Conservation (phyloP, 2,797 vertebrate genomes). For the Eulemur mongoz region DNA sequence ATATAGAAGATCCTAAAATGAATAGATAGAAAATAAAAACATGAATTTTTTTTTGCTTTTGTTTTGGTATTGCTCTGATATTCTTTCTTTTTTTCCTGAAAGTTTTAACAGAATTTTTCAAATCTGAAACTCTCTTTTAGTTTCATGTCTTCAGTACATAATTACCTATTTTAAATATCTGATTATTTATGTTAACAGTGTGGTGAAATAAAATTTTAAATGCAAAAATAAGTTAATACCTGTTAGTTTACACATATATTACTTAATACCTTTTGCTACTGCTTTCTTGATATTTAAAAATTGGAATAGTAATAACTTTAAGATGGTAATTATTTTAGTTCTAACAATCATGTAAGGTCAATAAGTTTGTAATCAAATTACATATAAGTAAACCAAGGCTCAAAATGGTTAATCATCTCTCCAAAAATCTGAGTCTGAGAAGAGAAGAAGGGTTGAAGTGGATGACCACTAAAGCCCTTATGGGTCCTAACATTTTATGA, state of each 20-base stretch:
- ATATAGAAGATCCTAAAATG: background rate
- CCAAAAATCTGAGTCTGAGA: background rate
- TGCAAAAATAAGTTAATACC: background rate
- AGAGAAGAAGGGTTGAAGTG: background rate
- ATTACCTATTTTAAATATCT: conserved; percentile 28
- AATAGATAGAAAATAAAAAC: background rate
- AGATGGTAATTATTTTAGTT: background rate
- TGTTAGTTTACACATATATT: background rate
- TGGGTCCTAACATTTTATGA: background rate
- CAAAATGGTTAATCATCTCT: conserved; percentile 23
- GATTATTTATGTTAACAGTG: background rate
- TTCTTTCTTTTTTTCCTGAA: background rate
- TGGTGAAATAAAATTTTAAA: conserved; percentile 26
- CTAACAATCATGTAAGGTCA: background rate
- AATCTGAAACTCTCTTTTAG: conserved; percentile 3
- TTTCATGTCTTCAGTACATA: background rate
- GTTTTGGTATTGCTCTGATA: background rate
- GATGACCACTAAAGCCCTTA: background rate
- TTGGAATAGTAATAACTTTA: background rate
- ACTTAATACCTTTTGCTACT: background rate
- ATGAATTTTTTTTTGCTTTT: background rate
- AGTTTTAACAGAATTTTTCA: background rate
- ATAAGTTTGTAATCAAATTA: conserved; percentile 1
- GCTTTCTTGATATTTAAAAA: conserved; percentile 3
- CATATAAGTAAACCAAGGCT: background rate